Conservation (phyloP, 2,113 vertebrate genomes). For the Neofelis nebulosa region DNA sequence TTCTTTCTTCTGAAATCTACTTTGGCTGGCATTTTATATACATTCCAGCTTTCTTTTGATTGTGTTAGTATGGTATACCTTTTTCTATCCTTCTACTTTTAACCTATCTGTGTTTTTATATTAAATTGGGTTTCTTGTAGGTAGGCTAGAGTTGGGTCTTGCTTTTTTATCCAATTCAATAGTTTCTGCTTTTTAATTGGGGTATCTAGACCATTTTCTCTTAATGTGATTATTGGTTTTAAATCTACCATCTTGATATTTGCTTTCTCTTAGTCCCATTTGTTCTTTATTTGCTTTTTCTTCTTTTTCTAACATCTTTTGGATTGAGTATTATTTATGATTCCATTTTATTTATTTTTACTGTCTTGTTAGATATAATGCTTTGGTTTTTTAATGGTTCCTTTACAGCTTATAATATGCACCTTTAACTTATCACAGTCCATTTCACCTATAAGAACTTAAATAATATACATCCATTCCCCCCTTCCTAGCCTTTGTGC, state of each 20-base stretch:
- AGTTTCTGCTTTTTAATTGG: neutral
- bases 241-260: neutral
- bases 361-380: neutral
- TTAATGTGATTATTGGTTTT: slow-evolving; percentile 26
- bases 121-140: neutral
- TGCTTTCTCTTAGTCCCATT: neutral
- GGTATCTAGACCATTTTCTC: neutral
- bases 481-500: neutral
- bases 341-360: slow-evolving; percentile 20
- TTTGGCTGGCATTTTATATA: neutral
- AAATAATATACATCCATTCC: neutral
- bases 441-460: neutral
- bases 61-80: neutral
- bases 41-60: neutral
- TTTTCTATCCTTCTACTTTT: neutral
- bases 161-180: neutral
- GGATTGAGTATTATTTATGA: too few species aligned
- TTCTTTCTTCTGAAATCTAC: slow-evolving; percentile 46
- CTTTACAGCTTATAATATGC: neutral
- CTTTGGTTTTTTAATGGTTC: neutral
- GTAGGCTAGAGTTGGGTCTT: neutral
- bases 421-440: slow-evolving; percentile 1
- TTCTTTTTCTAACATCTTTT: too few species aligned
- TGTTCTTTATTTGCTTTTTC: neutral
- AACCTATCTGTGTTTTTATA: neutral